These are phyloP conservation scores for Plumapathes pennacea DNA, from an alignment of 92 coral and sea anemone species.

Conservation along the genomic window DNA sequence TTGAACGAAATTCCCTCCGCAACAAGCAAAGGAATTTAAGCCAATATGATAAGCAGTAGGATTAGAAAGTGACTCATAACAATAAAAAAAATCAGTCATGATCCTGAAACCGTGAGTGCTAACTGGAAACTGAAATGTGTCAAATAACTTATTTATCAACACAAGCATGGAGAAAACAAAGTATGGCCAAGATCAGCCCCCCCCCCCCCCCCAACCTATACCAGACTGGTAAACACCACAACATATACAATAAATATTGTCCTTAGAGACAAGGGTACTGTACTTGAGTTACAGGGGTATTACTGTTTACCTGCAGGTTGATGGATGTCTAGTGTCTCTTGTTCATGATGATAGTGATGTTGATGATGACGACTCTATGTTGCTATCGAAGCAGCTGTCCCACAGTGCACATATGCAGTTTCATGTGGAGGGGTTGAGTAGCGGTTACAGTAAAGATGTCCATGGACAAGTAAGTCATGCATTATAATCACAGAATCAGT, in stretches of 20 bases:
- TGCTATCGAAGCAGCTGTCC: constrained; percentile 82
- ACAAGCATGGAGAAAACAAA: too few species aligned
- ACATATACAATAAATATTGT: not conserved
- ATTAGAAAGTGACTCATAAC: too few species aligned
- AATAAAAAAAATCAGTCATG: too few species aligned
- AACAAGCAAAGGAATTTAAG: too few species aligned
- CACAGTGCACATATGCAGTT: constrained; percentile 69
- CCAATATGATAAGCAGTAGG: too few species aligned
- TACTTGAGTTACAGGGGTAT: not conserved
- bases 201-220: too few species aligned
- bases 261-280: not conserved
- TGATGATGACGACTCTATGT: constrained; percentile 85
- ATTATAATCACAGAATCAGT: not conserved
- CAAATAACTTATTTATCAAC: too few species aligned
- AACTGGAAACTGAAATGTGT: too few species aligned
- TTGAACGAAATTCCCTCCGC: too few species aligned
- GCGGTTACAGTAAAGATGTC: constrained; percentile 89
- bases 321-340: constrained; percentile 72
- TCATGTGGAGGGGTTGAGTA: constrained; percentile 76
- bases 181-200: too few species aligned
- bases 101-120: too few species aligned
- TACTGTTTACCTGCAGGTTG: constrained; percentile 25
- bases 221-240: too few species aligned
- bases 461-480: constrained; percentile 82
- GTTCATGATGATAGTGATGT: constrained; percentile 67